A percentile compares a stretch with the other conserved stretches of the same genome.
phyloP scores from a whole-genome alignment of 2,888 invertebrate genomes.

The Nomada hirtipes region DNA sequence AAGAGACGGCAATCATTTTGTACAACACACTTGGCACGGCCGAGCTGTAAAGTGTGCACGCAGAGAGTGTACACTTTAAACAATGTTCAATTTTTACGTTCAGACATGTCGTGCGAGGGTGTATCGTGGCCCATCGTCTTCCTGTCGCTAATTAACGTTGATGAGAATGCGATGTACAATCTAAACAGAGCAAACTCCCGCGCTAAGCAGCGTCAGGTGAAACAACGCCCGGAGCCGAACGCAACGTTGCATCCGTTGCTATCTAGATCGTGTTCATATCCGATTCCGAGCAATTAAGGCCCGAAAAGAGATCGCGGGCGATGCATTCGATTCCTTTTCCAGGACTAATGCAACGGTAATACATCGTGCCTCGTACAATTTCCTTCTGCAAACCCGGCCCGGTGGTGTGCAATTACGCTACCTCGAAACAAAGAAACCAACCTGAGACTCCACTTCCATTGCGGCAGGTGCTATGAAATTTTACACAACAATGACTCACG shows the following conservation, averaged over 20 bases:
- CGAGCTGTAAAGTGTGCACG: background rate
- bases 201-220: slow-evolving; percentile 16
- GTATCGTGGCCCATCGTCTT: slow-evolving; percentile 22
- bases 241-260: slow-evolving; percentile 8
- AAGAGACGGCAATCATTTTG: background rate
- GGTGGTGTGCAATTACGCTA: slow-evolving; percentile 60
- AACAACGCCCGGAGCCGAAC: slow-evolving; percentile 10
- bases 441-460: slow-evolving; percentile 8
- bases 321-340: slow-evolving; percentile 21
- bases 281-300: slow-evolving; percentile 11
- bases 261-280: slow-evolving; percentile 6
- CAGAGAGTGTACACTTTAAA: background rate
- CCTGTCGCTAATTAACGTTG: slow-evolving; percentile 53
- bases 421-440: slow-evolving; percentile 32
- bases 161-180: slow-evolving; percentile 39
- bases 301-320: slow-evolving; percentile 39
- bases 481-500: slow-evolving; percentile 44
- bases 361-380: slow-evolving; percentile 41
- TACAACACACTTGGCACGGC: background rate
- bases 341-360: slow-evolving; percentile 24
- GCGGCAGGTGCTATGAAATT: background rate
- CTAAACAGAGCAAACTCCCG: slow-evolving; percentile 23
- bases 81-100: slow-evolving; percentile 32
- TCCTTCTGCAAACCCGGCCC: slow-evolving; percentile 33
- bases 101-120: slow-evolving; percentile 8